Percentiles rank a stretch among this genome's conserved stretches.
Evolutionary conservation across 2,888 invertebrate species (phyloP).

Genomic region (Stenodera caucasica): DNA sequence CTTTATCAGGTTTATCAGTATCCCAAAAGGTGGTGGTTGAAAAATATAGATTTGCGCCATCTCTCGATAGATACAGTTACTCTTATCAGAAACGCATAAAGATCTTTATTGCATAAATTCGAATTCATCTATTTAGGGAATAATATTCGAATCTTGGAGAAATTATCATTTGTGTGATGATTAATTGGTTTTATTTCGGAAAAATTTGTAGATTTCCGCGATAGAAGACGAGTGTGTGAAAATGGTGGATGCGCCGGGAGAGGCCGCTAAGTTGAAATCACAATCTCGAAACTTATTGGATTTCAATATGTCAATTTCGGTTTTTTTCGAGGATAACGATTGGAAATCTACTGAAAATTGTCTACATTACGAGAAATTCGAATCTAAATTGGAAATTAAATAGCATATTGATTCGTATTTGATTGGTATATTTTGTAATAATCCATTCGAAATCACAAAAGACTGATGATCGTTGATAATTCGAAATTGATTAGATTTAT

Average conservation of each 20-base stretch:
- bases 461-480: conserved; percentile 14
- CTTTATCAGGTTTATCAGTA: conserved; percentile 34
- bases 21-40: conserved; percentile 32
- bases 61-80: conserved; percentile 29
- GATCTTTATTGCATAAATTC: background rate
- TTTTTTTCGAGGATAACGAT: background rate
- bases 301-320: background rate
- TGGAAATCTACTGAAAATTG: background rate
- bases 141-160: background rate
- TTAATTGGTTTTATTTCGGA: background rate
- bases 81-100: conserved; percentile 33
- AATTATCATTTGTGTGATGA: background rate
- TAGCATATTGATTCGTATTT: conserved; percentile 3
- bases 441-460: conserved; percentile 20
- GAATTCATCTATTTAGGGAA: background rate
- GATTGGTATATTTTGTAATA: conserved; percentile 8
- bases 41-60: conserved; percentile 34
- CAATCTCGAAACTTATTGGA: background rate
- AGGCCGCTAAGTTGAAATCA: background rate
- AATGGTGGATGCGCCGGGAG: conserved; percentile 17
- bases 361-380: no score
- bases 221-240: background rate
- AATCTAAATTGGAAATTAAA: background rate
- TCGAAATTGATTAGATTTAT: conserved; percentile 17
- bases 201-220: background rate